Evolutionary conservation across 2,113 vertebrate species (phyloP).

Genomic region (Tupaia chinensis): DNA sequence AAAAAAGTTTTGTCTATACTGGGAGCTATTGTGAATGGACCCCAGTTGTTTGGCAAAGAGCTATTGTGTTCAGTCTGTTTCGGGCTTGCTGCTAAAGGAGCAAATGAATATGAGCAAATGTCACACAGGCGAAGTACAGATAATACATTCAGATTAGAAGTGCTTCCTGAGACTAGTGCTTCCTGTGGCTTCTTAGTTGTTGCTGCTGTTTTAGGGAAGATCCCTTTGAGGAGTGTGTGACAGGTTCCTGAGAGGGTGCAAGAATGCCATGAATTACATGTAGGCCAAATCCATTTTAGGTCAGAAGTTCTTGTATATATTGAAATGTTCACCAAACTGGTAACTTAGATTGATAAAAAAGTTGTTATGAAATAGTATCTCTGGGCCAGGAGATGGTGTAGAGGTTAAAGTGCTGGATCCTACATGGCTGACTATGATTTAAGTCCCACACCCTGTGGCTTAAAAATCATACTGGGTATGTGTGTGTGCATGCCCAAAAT

Average conservation of each 20-base stretch:
- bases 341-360: background rate
- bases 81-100: background rate
- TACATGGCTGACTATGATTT: no score
- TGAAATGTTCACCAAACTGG: constrained; percentile 10
- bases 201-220: background rate
- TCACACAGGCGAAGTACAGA: background rate
- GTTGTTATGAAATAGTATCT: background rate
- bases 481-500: no score
- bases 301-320: background rate
- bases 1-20: background rate
- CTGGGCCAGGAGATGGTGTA: no score
- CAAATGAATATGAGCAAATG: background rate
- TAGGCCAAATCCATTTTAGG: background rate
- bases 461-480: no score
- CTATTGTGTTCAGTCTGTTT: background rate
- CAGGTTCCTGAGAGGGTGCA: background rate
- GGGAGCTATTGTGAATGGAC: background rate
- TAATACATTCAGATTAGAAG: background rate
- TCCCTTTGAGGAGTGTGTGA: background rate
- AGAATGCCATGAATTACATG: background rate
- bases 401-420: no score
- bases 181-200: background rate
- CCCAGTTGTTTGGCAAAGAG: background rate
- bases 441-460: no score
- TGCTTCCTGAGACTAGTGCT: background rate